A percentile compares a stretch with the other conserved stretches of the same genome.
Conservation (phyloP, 2,797 vertebrate species). For the Diceros bicornis region DNA sequence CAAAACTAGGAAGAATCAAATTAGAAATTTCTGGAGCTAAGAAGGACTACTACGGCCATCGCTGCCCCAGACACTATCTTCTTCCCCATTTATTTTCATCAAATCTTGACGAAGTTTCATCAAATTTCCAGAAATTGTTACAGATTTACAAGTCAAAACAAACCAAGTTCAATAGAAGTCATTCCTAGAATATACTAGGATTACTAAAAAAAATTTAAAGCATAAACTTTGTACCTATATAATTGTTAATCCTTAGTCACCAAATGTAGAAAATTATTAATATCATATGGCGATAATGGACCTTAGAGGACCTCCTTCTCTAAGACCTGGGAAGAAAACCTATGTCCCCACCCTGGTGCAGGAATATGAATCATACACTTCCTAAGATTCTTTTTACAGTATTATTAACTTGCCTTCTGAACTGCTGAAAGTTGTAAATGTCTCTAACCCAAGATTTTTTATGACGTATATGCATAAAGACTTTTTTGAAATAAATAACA, state of each 20-base stretch:
- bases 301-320: neutral
- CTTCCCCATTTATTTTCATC: neutral
- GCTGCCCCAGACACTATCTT: neutral
- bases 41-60: neutral
- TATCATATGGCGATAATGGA: neutral
- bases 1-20: constrained; percentile 25
- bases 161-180: neutral
- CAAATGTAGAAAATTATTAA: neutral
- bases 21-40: neutral
- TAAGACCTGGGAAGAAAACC: neutral
- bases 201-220: neutral
- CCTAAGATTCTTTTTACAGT: neutral
- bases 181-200: neutral
- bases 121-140: neutral
- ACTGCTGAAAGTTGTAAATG: neutral
- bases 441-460: neutral
- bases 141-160: neutral
- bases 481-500: neutral
- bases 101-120: neutral
- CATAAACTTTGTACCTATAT: neutral
- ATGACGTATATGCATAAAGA: neutral
- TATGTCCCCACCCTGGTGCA: neutral
- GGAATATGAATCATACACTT: neutral
- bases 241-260: neutral
- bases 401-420: neutral